These are phyloP conservation scores for Eurystomus gularis DNA, from an alignment of 2,113 vertebrate genomes.

Conservation along the genomic window DNA sequence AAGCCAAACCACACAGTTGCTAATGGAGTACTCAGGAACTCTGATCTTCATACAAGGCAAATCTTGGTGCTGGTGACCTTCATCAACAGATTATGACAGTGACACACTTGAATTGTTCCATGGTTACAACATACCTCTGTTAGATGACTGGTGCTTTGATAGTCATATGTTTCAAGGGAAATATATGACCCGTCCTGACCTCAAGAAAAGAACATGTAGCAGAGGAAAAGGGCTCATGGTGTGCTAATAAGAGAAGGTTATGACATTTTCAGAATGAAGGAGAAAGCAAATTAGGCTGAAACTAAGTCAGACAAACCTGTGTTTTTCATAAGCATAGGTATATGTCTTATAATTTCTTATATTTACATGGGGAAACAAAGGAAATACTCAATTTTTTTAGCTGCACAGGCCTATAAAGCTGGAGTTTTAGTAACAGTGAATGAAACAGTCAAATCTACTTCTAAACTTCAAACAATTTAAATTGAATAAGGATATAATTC, in stretches of 20 bases:
- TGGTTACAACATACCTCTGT: background rate
- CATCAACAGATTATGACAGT: background rate
- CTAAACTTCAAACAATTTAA: background rate
- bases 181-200: conserved; percentile 3
- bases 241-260: conserved; percentile 38
- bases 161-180: background rate
- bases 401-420: background rate
- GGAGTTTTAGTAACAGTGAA: background rate
- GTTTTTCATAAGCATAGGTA: background rate
- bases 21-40: background rate
- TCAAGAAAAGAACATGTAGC: conserved; percentile 1
- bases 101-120: background rate
- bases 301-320: background rate
- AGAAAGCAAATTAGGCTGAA: conserved; percentile 1
- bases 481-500: background rate
- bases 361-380: background rate
- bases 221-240: background rate
- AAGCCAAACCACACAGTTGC: background rate
- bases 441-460: background rate
- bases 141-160: conserved; percentile 22
- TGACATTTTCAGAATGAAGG: background rate
- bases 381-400: background rate
- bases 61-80: conserved; percentile 1
- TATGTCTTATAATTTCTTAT: background rate
- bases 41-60: background rate